Evolutionary conservation across 1,140 invertebrate genomes (phyloP), one percentile per base, ranked within the genome.

Genomic region (Drosophila trapezifrons): DNA sequence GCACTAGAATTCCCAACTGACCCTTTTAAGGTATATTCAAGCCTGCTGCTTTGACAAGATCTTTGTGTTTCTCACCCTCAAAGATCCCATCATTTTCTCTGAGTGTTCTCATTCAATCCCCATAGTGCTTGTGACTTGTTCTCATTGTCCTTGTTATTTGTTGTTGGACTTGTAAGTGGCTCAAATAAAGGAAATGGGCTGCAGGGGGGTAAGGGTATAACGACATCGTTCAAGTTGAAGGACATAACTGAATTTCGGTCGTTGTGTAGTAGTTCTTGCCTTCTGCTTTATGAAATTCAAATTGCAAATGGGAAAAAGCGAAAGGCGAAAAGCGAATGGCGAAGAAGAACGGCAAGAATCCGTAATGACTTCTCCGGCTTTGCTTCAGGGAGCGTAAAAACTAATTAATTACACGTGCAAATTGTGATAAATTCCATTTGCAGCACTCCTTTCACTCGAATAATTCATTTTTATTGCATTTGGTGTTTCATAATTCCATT

Each of bases 381-480:
- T 54, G 63, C 60, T 71, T 60, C 55, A 46, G 65, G 49, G 25
- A 64, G 64, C 64, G 64, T 60, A 63, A 76, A 79, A 81, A 83
- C 66, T 79, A 89, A 87, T 87, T 87, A 87, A 89, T 87, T 87
- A 87, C 86, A 83, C 65, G 80, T 80, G 83, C 67, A 83, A 87
- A 87, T 87, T 80, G 83, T 78, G 66, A 77, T 89, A 83, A 79
- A 83, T 87, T 79, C 58, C 62, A 66, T 66, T 77, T 65, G 63
- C 55, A 52, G 65, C 57, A 47, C 42, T 42, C 25, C 43, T 63
- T 62, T 67, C 55, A 38, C 57, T 42, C 47, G 60, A 56, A 49
- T 71, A 51, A 67, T 38, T 64, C 66, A 22, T 57, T 83, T 72
- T 45, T 20, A 59, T 76, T 60, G 51, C 58, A 57, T 56, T 76